Percentiles rank a stretch among this genome's conserved stretches.
Evolutionary conservation across 1,140 invertebrate species (phyloP).

Genomic region (Harlomillsia oculata): DNA sequence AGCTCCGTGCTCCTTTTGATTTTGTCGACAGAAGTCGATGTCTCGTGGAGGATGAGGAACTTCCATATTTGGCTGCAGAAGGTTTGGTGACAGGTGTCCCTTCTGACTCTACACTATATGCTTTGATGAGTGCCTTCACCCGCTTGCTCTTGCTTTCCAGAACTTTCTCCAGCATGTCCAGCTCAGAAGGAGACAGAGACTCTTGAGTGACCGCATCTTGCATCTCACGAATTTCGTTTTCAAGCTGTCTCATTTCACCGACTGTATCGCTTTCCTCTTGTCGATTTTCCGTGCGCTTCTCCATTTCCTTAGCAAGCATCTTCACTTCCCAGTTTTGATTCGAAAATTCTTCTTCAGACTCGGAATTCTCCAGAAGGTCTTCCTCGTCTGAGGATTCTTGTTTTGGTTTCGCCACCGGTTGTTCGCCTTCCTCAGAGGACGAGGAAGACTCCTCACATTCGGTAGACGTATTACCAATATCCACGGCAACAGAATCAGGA

Average conservation of each 20-base stretch:
- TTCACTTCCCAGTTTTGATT: conserved; percentile 63
- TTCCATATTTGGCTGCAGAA: not conserved
- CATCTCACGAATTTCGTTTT: conserved; percentile 34
- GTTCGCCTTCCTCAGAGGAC: conserved; percentile 36
- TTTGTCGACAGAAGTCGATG: not conserved
- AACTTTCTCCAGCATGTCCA: conserved; percentile 35
- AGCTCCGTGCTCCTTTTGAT: conserved; percentile 14
- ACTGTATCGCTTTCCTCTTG: not conserved
- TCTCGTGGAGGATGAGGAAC: not conserved
- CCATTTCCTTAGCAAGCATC: conserved; percentile 62
- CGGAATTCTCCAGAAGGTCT: conserved; percentile 29
- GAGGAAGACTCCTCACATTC: conserved; percentile 28
- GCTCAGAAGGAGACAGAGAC: conserved; percentile 29
- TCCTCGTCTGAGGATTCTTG: conserved; percentile 39
- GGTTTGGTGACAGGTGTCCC: not conserved
- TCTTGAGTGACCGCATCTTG: conserved; percentile 24
- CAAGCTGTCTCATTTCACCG: conserved; percentile 25
- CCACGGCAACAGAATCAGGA: conserved; percentile 18
- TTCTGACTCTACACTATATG: conserved; percentile 30
- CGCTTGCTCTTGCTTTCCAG: conserved; percentile 24
- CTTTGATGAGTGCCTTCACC: conserved; percentile 31
- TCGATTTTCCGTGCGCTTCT: conserved; percentile 45
- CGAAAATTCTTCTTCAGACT: conserved; percentile 40
- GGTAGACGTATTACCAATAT: conserved; percentile 23
- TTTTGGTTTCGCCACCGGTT: conserved; percentile 42